Percentiles rank a stretch among this genome's conserved stretches.
Conservation (phyloP, 2,888 invertebrate species). For the Cinara cedri region DNA sequence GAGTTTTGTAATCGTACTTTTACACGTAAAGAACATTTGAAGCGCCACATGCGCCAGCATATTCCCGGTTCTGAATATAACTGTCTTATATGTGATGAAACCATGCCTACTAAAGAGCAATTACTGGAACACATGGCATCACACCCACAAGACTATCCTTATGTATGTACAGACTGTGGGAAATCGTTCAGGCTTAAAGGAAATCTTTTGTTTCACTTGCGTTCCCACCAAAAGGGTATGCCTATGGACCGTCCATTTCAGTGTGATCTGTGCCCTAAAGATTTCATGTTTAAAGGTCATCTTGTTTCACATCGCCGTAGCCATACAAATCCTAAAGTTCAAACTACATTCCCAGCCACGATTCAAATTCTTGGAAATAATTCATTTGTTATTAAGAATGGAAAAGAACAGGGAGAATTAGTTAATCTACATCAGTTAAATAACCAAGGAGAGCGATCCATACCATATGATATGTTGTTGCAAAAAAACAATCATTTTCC, state of each 20-base stretch:
- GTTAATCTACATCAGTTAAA: constrained; percentile 53
- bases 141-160: constrained; percentile 81
- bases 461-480: constrained; percentile 42
- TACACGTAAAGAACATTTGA: constrained; percentile 83
- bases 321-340: constrained; percentile 66
- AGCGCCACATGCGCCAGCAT: constrained; percentile 83
- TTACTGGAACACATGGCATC: constrained; percentile 78
- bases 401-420: constrained; percentile 59
- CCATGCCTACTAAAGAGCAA: constrained; percentile 77
- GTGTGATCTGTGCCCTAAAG: constrained; percentile 84
- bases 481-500: constrained; percentile 54
- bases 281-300: constrained; percentile 88
- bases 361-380: constrained; percentile 58
- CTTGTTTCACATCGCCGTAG: constrained; percentile 80
- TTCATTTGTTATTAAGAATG: constrained; percentile 60
- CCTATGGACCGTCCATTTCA: constrained; percentile 73
- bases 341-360: constrained; percentile 43
- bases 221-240: constrained; percentile 81
- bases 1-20: constrained; percentile 85
- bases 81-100: constrained; percentile 76
- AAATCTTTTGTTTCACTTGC: constrained; percentile 78
- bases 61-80: constrained; percentile 79
- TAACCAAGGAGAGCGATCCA: constrained; percentile 34
- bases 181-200: constrained; percentile 61
- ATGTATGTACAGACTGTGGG: constrained; percentile 68